Percentiles rank a stretch among this genome's conserved stretches.
phyloP scores from a whole-genome alignment of 1,140 invertebrate species.

The Cydia splendana region DNA sequence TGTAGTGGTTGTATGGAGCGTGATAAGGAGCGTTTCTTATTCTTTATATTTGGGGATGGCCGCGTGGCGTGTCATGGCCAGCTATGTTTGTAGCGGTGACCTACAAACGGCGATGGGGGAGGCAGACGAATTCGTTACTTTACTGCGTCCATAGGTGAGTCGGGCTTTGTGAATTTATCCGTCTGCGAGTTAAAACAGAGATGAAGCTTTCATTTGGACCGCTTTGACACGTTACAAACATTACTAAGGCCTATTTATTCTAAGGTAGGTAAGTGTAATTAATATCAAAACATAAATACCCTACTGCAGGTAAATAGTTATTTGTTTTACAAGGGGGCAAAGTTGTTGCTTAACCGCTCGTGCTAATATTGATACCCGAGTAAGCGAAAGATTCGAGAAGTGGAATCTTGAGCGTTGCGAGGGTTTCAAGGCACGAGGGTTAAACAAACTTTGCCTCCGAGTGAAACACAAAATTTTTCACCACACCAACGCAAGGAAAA shows the following conservation, averaged over 20 bases:
- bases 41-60: neutral
- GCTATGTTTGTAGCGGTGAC: conserved; percentile 25
- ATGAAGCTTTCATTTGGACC: neutral
- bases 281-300: neutral
- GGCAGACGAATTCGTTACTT: conserved; percentile 15
- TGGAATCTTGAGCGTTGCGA: too few relatives aligned
- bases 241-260: neutral
- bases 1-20: neutral
- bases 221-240: neutral
- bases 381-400: too few relatives aligned
- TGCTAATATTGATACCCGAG: too few relatives aligned
- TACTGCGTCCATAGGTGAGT: conserved; percentile 9
- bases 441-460: too few relatives aligned
- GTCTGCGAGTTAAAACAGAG: neutral
- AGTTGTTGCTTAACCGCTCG: too few relatives aligned
- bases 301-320: too few relatives aligned
- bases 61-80: conserved; percentile 7
- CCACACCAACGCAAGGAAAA: too few relatives aligned
- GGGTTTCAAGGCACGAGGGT: too few relatives aligned
- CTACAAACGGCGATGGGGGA: conserved; percentile 17
- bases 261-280: neutral
- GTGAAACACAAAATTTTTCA: too few relatives aligned
- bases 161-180: neutral
- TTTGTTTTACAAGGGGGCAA: too few relatives aligned
- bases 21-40: neutral